A percentile compares a stretch with the other conserved stretches of the same genome.
phyloP scores from a whole-genome alignment of 2,113 vertebrate genomes.

The Cyanoderma ruficeps region DNA sequence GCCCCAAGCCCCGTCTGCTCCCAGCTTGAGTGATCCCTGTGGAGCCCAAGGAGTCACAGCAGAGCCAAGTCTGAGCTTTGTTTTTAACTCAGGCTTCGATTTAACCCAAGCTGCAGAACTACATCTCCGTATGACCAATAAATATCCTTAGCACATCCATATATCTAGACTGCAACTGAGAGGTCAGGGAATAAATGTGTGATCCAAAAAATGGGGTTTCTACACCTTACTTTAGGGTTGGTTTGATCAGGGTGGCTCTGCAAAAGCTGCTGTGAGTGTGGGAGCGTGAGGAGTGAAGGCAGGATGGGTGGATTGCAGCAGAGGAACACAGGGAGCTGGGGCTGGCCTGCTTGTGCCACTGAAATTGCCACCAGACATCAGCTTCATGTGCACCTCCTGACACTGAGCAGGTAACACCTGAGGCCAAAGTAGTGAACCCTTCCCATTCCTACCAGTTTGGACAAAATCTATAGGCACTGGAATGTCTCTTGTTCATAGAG shows the following conservation, averaged over 20 bases:
- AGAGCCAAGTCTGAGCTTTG: not conserved
- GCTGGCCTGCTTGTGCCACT: not conserved
- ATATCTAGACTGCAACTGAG: not conserved
- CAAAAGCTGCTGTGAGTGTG: not conserved
- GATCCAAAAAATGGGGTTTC: not conserved
- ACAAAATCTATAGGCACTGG: not conserved
- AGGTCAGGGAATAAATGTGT: not conserved
- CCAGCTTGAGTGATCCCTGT: not conserved
- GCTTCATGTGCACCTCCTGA: not conserved
- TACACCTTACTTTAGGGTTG: not conserved
- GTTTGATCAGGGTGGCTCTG: not conserved
- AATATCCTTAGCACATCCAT: not conserved
- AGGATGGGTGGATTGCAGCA: not conserved
- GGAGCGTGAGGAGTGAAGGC: accelerated
- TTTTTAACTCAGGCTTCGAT: not conserved
- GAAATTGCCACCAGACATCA: not conserved
- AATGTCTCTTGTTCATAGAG: not conserved
- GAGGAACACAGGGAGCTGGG: not conserved
- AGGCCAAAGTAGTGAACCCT: not conserved
- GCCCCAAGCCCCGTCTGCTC: not conserved
- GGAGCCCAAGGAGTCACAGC: not conserved
- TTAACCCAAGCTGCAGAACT: not conserved
- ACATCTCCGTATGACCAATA: not conserved
- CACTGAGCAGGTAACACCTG: not conserved
- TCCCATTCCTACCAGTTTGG: not conserved